phyloP scores from a whole-genome alignment of 2,113 vertebrate genomes.

The Prietella phreatophila region DNA sequence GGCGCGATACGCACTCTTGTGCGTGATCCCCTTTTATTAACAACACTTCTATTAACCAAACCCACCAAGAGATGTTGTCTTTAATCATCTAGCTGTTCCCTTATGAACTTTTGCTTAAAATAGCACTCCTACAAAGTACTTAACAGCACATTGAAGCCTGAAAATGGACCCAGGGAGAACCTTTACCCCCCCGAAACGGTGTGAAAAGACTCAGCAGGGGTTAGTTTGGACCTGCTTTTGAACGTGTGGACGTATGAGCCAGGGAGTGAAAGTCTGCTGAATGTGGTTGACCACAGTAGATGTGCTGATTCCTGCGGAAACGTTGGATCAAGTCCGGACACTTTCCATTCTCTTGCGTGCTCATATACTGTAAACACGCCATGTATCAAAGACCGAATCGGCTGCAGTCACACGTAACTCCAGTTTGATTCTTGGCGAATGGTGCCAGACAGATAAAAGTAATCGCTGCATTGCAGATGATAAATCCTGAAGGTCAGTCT shows the following conservation, averaged over 20 bases:
- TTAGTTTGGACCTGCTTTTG: neutral
- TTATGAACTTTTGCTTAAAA: neutral
- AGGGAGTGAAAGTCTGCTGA: neutral
- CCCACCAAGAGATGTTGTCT: neutral
- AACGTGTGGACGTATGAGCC: neutral
- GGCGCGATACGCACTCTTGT: neutral
- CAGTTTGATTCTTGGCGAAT: neutral
- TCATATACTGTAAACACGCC: conserved; percentile 26
- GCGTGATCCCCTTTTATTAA: conserved; percentile 3
- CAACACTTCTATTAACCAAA: conserved; percentile 25
- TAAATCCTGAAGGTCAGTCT: conserved; percentile 63
- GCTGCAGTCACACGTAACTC: conserved; percentile 31
- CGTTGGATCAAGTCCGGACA: conserved; percentile 4
- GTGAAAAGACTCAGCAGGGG: neutral
- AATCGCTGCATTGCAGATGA: conserved; percentile 65
- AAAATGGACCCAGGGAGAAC: neutral
- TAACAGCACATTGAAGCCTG: neutral
- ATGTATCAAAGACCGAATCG: conserved; percentile 57
- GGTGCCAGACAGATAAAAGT: conserved; percentile 57
- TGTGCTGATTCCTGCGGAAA: conserved; percentile 40
- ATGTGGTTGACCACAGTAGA: conserved; percentile 27
- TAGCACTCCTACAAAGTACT: neutral
- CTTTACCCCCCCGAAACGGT: neutral
- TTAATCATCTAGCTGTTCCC: neutral
- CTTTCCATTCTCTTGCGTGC: conserved; percentile 20